A percentile compares a stretch with the other conserved stretches of the same genome.
phyloP scores from a whole-genome alignment of 2,113 vertebrate species.

The Propithecus coquereli region DNA sequence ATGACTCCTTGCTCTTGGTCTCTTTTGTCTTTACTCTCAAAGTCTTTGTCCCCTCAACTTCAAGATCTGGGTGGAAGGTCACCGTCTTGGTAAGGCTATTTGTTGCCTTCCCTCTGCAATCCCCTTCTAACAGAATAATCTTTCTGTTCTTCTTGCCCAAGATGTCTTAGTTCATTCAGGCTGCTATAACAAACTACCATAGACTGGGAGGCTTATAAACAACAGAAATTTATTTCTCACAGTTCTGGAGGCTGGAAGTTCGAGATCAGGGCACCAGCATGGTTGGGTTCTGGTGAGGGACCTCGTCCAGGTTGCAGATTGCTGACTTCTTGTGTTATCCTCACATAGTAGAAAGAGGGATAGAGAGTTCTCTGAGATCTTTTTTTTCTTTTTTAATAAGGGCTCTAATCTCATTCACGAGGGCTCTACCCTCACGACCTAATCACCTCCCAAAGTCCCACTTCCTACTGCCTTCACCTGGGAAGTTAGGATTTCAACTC shows the following conservation, averaged over 20 bases:
- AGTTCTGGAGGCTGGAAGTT: neutral
- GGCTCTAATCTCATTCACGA: neutral
- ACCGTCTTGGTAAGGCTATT: no score
- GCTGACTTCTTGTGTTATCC: neutral
- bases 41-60: neutral
- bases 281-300: neutral
- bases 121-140: no score
- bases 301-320: neutral
- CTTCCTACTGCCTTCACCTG: neutral
- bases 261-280: neutral
- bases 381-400: neutral
- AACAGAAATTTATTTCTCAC: neutral
- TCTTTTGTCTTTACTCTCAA: neutral
- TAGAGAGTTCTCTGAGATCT: neutral
- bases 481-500: neutral
- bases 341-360: neutral
- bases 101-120: no score
- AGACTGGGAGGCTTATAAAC: neutral
- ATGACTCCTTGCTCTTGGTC: neutral
- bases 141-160: no score
- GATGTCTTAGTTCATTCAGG: no score
- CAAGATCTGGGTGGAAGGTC: neutral
- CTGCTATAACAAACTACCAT: neutral
- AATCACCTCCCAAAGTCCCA: neutral
- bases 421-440: neutral